Percentiles rank a stretch among this genome's conserved stretches.
phyloP scores from a whole-genome alignment of 2,888 invertebrate genomes.

The Calephelis perditalis region DNA sequence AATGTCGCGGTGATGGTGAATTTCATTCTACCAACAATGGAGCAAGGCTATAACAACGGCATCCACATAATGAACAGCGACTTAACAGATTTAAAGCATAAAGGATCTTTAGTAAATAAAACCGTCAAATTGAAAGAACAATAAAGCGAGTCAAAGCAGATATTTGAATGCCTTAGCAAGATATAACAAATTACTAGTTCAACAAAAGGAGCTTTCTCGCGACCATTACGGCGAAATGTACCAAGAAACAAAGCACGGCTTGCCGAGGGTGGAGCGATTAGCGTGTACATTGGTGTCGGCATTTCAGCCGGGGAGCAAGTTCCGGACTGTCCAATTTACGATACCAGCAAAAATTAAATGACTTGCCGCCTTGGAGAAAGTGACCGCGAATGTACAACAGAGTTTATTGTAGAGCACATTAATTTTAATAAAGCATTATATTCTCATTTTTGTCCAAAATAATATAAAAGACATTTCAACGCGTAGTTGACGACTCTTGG shows the following conservation, averaged over 20 bases:
- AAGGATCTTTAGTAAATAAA: slow-evolving; percentile 73
- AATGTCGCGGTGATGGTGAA: slow-evolving; percentile 43
- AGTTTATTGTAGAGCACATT: no score
- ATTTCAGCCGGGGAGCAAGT: slow-evolving; percentile 38
- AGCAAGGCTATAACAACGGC: slow-evolving; percentile 40
- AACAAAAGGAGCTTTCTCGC: slow-evolving; percentile 76
- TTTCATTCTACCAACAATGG: slow-evolving; percentile 57
- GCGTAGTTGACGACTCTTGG: slow-evolving; percentile 15
- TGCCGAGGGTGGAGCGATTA: slow-evolving; percentile 55
- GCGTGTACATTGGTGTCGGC: slow-evolving; percentile 53
- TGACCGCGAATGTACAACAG: slow-evolving; percentile 1
- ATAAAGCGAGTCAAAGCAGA: slow-evolving; percentile 73
- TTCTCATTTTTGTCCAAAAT: background rate
- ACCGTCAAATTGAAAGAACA: slow-evolving; percentile 72
- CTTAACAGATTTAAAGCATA: slow-evolving; percentile 67
- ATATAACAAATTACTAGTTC: slow-evolving; percentile 72
- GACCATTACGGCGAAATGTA: slow-evolving; percentile 69
- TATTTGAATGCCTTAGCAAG: slow-evolving; percentile 66
- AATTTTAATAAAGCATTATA: background rate
- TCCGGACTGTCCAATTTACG: slow-evolving; percentile 55
- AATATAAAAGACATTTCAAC: slow-evolving; percentile 10
- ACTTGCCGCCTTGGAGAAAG: slow-evolving; percentile 43
- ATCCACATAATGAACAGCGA: slow-evolving; percentile 42
- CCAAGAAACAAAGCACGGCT: slow-evolving; percentile 42
- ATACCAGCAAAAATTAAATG: slow-evolving; percentile 71